Percentiles rank a stretch among this genome's conserved stretches.
These are phyloP conservation scores for Dunckerocampus dactyliophorus DNA, from an alignment of 2,113 vertebrate genomes.

Conservation along the genomic window DNA sequence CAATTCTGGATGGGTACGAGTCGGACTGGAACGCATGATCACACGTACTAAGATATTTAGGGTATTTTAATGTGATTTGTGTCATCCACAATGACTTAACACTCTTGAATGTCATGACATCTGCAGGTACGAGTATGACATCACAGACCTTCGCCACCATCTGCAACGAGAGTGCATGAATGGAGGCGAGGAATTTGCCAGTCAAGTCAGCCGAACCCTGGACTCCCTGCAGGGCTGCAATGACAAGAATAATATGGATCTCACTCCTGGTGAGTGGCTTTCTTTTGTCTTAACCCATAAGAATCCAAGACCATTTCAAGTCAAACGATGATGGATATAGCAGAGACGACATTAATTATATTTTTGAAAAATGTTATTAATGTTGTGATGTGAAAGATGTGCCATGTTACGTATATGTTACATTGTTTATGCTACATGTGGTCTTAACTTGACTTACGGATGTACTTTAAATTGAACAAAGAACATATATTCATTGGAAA, in stretches of 20 bases:
- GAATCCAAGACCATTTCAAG: background rate
- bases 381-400: too few relatives aligned
- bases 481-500: too few relatives aligned
- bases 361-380: too few relatives aligned
- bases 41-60: background rate
- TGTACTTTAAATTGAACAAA: too few relatives aligned
- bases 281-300: background rate
- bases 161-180: constrained; percentile 98
- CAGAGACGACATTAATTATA: too few relatives aligned
- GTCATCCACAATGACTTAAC: background rate
- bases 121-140: constrained; percentile 87
- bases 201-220: constrained; percentile 93
- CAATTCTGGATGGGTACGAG: constrained; percentile 89
- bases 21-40: constrained; percentile 4
- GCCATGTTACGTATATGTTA: too few relatives aligned
- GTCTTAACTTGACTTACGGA: too few relatives aligned
- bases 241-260: constrained; percentile 92
- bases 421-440: too few relatives aligned
- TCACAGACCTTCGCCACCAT: constrained; percentile 93
- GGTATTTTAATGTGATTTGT: constrained; percentile 1
- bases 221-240: constrained; percentile 96
- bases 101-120: constrained; percentile 21
- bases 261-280: constrained; percentile 88
- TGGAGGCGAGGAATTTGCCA: constrained; percentile 92
- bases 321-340: background rate